phyloP scores from a whole-genome alignment of 2,797 vertebrate genomes.

The Ispidina lecontei region DNA sequence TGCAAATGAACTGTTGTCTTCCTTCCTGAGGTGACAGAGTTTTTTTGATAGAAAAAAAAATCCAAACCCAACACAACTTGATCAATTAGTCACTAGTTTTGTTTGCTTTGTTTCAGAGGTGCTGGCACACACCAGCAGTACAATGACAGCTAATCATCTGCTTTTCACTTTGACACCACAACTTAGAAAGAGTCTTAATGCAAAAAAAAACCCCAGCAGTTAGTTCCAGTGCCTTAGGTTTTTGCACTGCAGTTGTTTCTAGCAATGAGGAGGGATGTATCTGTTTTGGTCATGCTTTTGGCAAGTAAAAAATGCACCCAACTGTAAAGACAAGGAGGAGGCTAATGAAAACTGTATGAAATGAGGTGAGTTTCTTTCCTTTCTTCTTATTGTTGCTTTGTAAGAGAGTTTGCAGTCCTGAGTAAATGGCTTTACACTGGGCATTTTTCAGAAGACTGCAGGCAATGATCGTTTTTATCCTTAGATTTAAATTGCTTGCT shows the following conservation, averaged over 20 bases:
- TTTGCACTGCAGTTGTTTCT: not conserved
- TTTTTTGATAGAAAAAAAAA: not conserved
- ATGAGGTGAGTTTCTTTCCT: conserved; percentile 9
- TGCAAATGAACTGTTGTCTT: conserved; percentile 46
- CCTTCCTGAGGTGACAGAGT: conserved; percentile 51
- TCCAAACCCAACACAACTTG: not conserved
- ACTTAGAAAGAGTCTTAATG: not conserved
- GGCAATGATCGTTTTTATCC: not conserved
- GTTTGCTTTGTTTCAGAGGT: conserved; percentile 35
- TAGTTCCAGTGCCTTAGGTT: not conserved
- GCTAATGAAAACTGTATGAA: conserved; percentile 4
- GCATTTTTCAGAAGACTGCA: not conserved
- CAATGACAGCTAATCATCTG: conserved; percentile 25
- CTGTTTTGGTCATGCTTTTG: conserved; percentile 14
- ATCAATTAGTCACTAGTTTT: conserved; percentile 49
- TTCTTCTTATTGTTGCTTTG: conserved; percentile 3
- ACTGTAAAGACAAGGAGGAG: not conserved
- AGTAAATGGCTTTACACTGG: not conserved
- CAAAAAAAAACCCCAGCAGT: not conserved
- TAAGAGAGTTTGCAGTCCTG: not conserved
- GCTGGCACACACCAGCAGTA: not conserved
- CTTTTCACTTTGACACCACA: conserved; percentile 47
- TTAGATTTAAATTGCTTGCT: not conserved
- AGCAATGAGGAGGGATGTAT: not conserved
- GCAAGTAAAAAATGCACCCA: not conserved